Evolutionary conservation across 2,888 invertebrate species (phyloP).

Genomic region (Netelia inedita): DNA sequence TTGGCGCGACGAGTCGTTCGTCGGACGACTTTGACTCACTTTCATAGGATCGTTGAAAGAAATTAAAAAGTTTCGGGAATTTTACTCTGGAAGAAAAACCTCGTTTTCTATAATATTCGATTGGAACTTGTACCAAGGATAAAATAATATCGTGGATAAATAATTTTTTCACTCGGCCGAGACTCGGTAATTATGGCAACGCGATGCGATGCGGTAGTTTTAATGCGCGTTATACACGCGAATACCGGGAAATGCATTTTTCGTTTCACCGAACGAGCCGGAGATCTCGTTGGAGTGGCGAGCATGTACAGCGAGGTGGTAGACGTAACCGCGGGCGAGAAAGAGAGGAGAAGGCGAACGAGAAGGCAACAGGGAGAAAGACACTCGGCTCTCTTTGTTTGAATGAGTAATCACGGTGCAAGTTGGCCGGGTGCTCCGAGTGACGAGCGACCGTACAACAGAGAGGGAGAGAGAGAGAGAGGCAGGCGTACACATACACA

Average conservation of each 20-base stretch:
- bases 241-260: conserved; percentile 47
- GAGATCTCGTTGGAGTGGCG: conserved; percentile 29
- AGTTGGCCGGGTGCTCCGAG: conserved; percentile 50
- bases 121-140: neutral
- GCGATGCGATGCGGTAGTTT: neutral
- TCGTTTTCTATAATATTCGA: too few species aligned
- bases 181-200: conserved; percentile 7
- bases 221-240: conserved; percentile 15
- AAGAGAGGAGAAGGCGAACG: conserved; percentile 5
- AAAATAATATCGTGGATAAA: conserved; percentile 21
- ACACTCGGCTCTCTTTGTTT: conserved; percentile 66
- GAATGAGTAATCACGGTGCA: conserved; percentile 70
- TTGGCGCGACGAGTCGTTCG: neutral
- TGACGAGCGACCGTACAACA: conserved; percentile 6
- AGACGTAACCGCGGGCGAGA: conserved; percentile 47
- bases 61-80: neutral
- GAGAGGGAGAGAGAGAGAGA: neutral
- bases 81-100: too few species aligned
- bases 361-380: neutral
- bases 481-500: too few species aligned
- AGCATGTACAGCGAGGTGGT: neutral
- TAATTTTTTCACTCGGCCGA: conserved; percentile 32
- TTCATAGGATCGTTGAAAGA: neutral
- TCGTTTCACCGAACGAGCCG: conserved; percentile 41
- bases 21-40: neutral